phyloP scores from a whole-genome alignment of 2,113 vertebrate species.

The Crotalus horridus region DNA sequence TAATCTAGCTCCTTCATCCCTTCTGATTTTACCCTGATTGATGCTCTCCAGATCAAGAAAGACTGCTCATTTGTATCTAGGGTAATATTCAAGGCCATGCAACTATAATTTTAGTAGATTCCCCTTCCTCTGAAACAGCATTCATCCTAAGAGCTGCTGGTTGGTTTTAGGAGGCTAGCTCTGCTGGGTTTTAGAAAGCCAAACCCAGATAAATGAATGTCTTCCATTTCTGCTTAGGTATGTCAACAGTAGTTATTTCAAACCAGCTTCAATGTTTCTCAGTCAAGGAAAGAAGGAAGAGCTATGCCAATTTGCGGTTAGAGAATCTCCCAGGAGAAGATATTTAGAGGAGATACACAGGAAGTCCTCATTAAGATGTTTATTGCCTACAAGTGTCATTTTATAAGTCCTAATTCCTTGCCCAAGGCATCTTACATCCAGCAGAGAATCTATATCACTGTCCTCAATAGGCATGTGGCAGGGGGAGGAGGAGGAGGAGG shows the following conservation, averaged over 20 bases:
- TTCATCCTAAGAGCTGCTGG: background rate
- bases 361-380: slow-evolving; percentile 3
- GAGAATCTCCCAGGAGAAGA: background rate
- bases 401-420: background rate
- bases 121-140: background rate
- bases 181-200: background rate
- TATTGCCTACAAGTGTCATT: background rate
- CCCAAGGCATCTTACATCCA: background rate
- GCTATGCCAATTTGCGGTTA: background rate
- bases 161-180: background rate
- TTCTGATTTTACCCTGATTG: background rate
- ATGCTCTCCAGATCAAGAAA: background rate
- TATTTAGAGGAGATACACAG: background rate
- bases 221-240: background rate
- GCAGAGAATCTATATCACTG: background rate
- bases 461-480: background rate
- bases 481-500: background rate
- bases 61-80: background rate
- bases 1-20: background rate
- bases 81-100: background rate
- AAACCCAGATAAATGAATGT: background rate
- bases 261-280: background rate
- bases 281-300: background rate
- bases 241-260: background rate
- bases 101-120: background rate